These are phyloP conservation scores for Cheilosia pagana DNA, from an alignment of 2,888 invertebrate species.

Conservation along the genomic window DNA sequence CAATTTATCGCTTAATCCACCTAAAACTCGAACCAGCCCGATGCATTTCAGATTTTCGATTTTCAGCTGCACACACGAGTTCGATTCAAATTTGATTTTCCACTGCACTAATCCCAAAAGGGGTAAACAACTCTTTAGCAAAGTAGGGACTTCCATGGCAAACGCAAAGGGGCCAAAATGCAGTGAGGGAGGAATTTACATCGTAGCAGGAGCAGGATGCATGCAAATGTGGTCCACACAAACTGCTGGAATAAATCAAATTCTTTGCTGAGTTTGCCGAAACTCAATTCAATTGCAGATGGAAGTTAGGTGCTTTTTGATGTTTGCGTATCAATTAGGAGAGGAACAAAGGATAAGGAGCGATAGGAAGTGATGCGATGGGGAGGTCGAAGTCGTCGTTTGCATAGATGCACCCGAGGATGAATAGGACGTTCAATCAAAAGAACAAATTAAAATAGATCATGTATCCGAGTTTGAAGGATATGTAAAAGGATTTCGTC, in stretches of 20 bases:
- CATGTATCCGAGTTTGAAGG: too few relatives aligned
- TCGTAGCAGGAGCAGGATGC: conserved; percentile 4
- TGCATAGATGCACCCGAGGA: not conserved
- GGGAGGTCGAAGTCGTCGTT: not conserved
- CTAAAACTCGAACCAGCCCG: conserved; percentile 19
- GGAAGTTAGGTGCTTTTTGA: conserved; percentile 8
- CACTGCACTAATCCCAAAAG: conserved; percentile 68
- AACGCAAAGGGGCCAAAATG: conserved; percentile 13
- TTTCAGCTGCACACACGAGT: conserved; percentile 48
- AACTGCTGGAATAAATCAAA: conserved; percentile 40
- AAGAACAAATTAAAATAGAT: too few relatives aligned
- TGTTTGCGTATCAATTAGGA: conserved; percentile 49
- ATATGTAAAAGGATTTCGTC: too few relatives aligned
- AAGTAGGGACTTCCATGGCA: conserved; percentile 5
- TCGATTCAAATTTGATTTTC: conserved; percentile 69
- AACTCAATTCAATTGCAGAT: conserved; percentile 32
- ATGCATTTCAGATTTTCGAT: conserved; percentile 36
- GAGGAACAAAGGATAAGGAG: conserved; percentile 12
- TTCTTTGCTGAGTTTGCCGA: conserved; percentile 35
- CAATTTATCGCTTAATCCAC: conserved; percentile 65
- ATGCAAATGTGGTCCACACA: not conserved
- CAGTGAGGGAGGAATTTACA: conserved; percentile 7
- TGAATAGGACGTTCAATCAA: too few relatives aligned
- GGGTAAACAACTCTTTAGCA: conserved; percentile 58
- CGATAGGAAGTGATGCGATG: not conserved